phyloP scores from a whole-genome alignment of 2,113 vertebrate species.

The Mirounga angustirostris region DNA sequence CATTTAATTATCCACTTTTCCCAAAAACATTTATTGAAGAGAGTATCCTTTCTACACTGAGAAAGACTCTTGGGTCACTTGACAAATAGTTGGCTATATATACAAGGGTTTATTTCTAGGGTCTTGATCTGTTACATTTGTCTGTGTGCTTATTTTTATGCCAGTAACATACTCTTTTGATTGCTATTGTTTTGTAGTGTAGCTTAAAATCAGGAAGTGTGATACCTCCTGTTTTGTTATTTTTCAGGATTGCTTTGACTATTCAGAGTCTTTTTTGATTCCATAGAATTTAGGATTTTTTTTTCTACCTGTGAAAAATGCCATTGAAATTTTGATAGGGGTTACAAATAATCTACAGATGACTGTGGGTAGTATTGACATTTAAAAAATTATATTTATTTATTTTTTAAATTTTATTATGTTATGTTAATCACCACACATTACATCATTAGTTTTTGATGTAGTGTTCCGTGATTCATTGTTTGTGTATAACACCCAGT shows the following conservation, averaged over 20 bases:
- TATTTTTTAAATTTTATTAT: no score
- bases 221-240: not conserved
- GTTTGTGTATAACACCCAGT: no score
- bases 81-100: not conserved
- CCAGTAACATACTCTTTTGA: not conserved
- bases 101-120: not conserved
- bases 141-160: not conserved
- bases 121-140: not conserved
- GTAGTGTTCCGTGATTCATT: no score
- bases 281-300: not conserved
- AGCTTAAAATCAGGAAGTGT: not conserved
- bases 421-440: no score
- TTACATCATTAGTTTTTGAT: no score
- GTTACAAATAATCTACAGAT: not conserved
- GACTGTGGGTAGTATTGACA: not conserved
- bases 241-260: not conserved
- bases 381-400: not conserved
- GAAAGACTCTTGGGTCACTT: not conserved
- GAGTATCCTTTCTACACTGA: not conserved
- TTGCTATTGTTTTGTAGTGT: not conserved
- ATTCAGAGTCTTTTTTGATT: not conserved
- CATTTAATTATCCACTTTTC: not conserved
- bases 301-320: not conserved
- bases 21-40: not conserved
- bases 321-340: not conserved